Evolutionary conservation across 2,797 vertebrate genomes (phyloP).

Genomic region (Telmatherina bonti): DNA sequence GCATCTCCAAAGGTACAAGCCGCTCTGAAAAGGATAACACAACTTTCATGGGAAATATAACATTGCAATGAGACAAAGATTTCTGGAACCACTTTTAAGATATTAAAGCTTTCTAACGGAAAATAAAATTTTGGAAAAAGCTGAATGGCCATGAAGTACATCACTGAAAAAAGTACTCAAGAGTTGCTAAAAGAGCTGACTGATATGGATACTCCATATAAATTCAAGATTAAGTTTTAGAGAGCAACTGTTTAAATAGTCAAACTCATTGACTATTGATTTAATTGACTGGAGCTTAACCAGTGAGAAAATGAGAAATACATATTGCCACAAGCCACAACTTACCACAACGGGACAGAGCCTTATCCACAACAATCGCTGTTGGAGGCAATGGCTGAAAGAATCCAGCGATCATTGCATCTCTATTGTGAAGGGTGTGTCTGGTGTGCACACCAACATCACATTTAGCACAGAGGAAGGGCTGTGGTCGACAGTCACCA

Average conservation of each 20-base stretch:
- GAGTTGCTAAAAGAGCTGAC: not conserved
- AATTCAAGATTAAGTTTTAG: too few relatives aligned
- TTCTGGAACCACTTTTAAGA: not conserved
- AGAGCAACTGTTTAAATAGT: too few relatives aligned
- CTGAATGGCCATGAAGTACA: too few relatives aligned
- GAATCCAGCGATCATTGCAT: not conserved
- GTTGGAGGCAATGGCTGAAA: conserved; percentile 17
- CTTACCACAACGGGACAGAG: conserved; percentile 1
- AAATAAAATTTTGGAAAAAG: not conserved
- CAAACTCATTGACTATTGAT: too few relatives aligned
- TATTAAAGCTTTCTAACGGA: not conserved
- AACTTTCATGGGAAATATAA: too few relatives aligned
- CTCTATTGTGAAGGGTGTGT: conserved; percentile 5
- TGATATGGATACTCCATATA: too few relatives aligned
- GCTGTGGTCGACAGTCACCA: not conserved
- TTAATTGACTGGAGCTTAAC: not conserved
- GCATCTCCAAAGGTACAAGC: not conserved
- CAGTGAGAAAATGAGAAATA: not conserved
- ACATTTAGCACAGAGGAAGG: conserved; percentile 11
- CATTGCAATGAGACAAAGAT: too few relatives aligned
- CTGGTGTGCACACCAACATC: conserved; percentile 5
- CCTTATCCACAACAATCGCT: not conserved
- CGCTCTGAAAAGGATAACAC: not conserved
- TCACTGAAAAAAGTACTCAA: too few relatives aligned
- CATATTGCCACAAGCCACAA: not conserved